Evolutionary conservation across 2,888 invertebrate genomes (phyloP), one percentile per base, ranked within the genome.

Genomic region (Trichopoda pennipes): DNA sequence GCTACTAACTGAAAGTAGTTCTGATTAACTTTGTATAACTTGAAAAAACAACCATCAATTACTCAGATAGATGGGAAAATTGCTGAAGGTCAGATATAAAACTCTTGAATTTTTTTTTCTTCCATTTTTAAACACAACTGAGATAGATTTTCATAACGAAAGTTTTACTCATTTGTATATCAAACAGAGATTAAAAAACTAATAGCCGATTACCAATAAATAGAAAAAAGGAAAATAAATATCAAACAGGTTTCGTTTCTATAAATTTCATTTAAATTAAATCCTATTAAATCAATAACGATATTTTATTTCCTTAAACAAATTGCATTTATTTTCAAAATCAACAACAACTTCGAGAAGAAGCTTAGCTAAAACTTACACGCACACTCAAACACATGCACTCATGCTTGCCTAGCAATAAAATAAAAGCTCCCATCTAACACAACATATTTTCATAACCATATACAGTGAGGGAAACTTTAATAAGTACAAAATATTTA

Each of bases 251-350:
- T 80, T 74, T 51, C 1, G 9, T 42, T 56, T 32, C 23, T 44
- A 38, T 42, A 53, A 68, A 76, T 44, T 53, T 38, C 44, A 68
- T 55, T 61, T 68, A 35, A 68, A 53, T 3, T 7, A 66, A 76
- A 61, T 76, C 53, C 64, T 73, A 60, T 70, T 56, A 58, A 78
- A 53, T 79, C 9, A 70, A 19, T 21, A 49, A 68, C 16, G 14
- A 53, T 19, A 21, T 69, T 47, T 76, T 76, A 78, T 81, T 81
- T 78, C 78, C 78, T 78, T 61, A 78, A 81, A 75, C 69, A 75
- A 78, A 64, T 47, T 78, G 70, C 66, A 49, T 55, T 60, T 68
- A 17, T 64, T 70, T 80, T 61, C n/a, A 47, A 78, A 78, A 78
- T 56, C 55, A 68, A 55, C 51, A 58, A 32, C 61, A 68, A 44